Conservation (phyloP, 2,113 vertebrate species). For the Anthoscopus minutus region DNA sequence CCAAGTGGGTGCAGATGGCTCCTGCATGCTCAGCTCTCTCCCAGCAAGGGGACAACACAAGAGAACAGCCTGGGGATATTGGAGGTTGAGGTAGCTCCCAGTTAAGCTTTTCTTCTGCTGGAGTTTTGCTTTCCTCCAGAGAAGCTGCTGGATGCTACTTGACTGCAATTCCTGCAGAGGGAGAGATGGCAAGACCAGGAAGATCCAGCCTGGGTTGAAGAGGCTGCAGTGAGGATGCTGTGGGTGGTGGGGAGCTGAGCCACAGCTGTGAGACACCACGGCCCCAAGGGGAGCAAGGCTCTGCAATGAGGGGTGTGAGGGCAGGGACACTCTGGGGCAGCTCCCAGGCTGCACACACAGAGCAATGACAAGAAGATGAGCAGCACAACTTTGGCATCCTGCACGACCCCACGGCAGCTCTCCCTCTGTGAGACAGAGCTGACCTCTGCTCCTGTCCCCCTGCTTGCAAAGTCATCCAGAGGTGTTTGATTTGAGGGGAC, state of each 20-base stretch:
- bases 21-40: neutral
- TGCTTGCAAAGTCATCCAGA: neutral
- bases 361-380: neutral
- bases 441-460: neutral
- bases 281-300: neutral
- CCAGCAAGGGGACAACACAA: neutral
- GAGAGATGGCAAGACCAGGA: neutral
- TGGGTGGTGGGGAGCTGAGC: neutral
- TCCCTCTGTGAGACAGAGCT: accelerated
- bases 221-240: neutral
- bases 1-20: neutral
- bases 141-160: neutral
- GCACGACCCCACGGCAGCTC: accelerated
- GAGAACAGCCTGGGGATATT: neutral
- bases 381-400: neutral
- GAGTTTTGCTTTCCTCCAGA: neutral
- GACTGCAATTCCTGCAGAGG: neutral
- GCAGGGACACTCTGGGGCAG: neutral
- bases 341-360: accelerated
- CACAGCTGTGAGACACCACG: accelerated
- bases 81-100: neutral
- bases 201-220: neutral
- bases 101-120: neutral
- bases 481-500: neutral
- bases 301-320: neutral